Evolutionary conservation across 1,140 invertebrate species (phyloP), one percentile per base, ranked within the genome.

Genomic region (Caenorhabditis inopinata): DNA sequence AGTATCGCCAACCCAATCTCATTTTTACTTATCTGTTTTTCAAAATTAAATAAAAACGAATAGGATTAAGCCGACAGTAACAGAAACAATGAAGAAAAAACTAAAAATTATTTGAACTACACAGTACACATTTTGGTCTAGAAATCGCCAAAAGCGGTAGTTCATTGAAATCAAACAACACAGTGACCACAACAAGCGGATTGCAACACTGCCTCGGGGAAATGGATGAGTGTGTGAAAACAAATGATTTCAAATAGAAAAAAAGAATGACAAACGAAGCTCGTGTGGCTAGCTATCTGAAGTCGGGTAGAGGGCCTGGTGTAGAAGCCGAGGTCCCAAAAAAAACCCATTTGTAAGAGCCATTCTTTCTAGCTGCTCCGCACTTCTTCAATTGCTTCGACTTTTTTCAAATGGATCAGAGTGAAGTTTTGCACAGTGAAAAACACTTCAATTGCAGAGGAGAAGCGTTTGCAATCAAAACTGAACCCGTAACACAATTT

Each of bases 131-230:
- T n/a, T 68, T 68, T 68, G 27, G 32, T 68, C 58, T n/a, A 1
- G n/a, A n/a, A 18, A 68, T 11, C 21, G 11, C 32, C 58, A 5
- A 18, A 38, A 9, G 32, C 18, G 58, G 58, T 68, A 68, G 58
- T 42, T 68, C 32, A 68, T 35, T 42, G n/a, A 68, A 68, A 38
- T 68, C 38, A 68, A 68, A 38, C 58, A 68, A 68, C 35, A 42
- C 35, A 68, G 58, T 21, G 32, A 38, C 32, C 6, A 18, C 9
- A 9, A 38, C 35, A n/a, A 68, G 58, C 58, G 58, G 58, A 68
- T 68, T 68, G 58, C 58, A 68, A 68, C 58, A 68, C 32, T 68
- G 58, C 58, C 58, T 68, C 58, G 58, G 58, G 58, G 58, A 32
- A 16, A 9, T n/a, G 32, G 25, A 38, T 1, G 16, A 32, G 58